Conservation (phyloP, 53 echinoderm and acorn worm species). For the Holothuria leucospilota region DNA sequence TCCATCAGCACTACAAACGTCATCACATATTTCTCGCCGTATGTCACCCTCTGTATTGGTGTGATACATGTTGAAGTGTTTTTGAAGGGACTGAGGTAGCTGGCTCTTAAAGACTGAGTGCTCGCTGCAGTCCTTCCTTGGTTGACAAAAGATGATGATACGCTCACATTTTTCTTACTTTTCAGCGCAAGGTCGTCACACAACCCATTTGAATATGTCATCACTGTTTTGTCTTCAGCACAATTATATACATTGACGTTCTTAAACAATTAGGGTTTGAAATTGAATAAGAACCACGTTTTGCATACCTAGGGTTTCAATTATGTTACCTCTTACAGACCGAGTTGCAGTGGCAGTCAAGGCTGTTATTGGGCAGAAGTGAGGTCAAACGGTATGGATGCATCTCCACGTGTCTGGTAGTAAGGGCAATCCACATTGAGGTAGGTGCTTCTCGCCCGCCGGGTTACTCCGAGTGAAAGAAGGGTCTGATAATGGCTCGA, state of each 20-base stretch:
- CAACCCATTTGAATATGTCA: conserved; percentile 27
- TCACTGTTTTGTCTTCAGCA: conserved; percentile 35
- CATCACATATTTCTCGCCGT: neutral
- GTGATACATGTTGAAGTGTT: too few species aligned
- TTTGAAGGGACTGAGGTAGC: neutral
- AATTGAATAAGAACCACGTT: conserved; percentile 14
- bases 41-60: neutral
- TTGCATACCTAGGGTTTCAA: conserved; percentile 20
- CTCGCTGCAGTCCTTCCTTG: too few species aligned
- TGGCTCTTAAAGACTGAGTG: neutral
- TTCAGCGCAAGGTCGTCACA: conserved; percentile 5
- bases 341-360: conserved; percentile 59
- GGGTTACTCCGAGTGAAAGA: too few species aligned
- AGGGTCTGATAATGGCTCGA: too few species aligned
- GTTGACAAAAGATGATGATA: conserved; percentile 37
- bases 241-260: conserved; percentile 45
- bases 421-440: too few species aligned
- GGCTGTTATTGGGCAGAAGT: conserved; percentile 50
- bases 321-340: conserved; percentile 1
- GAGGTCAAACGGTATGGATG: too few species aligned
- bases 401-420: too few species aligned
- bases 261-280: conserved; percentile 18
- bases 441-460: too few species aligned
- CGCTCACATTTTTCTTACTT: conserved; percentile 20
- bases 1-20: neutral